These are phyloP conservation scores for Acanthaster planci DNA, from an alignment of 35 echinoderm and acorn worm genomes.

Conservation along the genomic window DNA sequence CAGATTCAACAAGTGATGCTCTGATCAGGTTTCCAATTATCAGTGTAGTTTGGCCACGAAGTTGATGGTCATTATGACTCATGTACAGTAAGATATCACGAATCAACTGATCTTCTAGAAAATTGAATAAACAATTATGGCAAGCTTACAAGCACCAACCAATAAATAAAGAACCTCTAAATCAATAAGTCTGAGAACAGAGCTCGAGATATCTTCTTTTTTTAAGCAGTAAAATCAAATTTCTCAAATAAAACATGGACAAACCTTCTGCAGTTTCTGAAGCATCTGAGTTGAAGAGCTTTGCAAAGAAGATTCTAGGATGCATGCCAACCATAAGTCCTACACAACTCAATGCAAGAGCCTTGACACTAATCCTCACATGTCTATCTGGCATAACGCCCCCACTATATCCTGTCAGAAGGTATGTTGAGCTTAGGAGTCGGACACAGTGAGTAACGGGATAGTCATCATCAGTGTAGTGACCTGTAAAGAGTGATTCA, in stretches of 20 bases:
- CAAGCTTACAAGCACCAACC: no score
- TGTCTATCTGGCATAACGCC: conserved; percentile 68
- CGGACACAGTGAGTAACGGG: conserved; percentile 73
- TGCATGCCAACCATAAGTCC: conserved; percentile 67
- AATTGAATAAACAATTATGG: conserved; percentile 33
- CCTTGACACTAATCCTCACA: conserved; percentile 87
- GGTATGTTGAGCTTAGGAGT: conserved; percentile 74
- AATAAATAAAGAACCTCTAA: no score
- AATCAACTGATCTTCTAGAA: conserved; percentile 76
- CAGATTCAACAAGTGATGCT: conserved; percentile 68
- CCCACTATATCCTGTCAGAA: conserved; percentile 79
- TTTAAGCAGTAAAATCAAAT: no score
- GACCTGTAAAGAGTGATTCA: conserved; percentile 43
- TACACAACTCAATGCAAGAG: conserved; percentile 73
- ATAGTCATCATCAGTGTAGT: conserved; percentile 84
- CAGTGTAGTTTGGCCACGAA: conserved; percentile 70
- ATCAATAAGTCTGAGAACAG: no score
- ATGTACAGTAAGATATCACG: conserved; percentile 80
- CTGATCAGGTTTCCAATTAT: conserved; percentile 68
- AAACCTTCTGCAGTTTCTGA: conserved; percentile 38
- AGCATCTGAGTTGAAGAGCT: conserved; percentile 59
- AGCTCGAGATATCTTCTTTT: no score
- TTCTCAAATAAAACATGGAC: neutral
- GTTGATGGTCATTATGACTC: conserved; percentile 82
- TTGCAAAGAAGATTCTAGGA: conserved; percentile 76